Percentiles rank a stretch among this genome's conserved stretches.
Conservation (phyloP, 2,797 vertebrate species). For the Sylvia borin region DNA sequence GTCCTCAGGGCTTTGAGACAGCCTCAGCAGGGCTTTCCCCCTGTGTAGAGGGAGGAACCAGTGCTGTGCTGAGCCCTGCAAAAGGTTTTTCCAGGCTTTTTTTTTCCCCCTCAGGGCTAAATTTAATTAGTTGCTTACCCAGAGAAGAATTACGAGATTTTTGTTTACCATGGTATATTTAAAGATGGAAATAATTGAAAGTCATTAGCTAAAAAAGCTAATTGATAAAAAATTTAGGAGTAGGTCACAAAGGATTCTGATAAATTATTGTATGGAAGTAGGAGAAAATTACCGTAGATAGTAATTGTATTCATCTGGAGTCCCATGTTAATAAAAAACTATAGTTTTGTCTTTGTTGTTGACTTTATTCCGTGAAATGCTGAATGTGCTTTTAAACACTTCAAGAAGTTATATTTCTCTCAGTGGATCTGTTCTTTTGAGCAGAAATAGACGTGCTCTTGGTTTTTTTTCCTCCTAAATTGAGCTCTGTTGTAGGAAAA, state of each 20-base stretch:
- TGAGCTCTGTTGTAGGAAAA: neutral
- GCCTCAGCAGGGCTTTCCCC: neutral
- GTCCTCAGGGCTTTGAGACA: neutral
- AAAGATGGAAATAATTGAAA: slow-evolving; percentile 24
- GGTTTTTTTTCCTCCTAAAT: neutral
- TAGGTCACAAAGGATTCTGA: slow-evolving; percentile 16
- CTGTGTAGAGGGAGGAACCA: neutral
- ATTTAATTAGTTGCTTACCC: neutral
- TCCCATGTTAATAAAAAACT: neutral
- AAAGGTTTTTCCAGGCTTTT: neutral
- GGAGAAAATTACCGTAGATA: neutral
- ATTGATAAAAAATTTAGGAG: neutral
- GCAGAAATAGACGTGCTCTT: neutral
- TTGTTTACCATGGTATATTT: slow-evolving; percentile 1
- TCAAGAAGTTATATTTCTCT: neutral
- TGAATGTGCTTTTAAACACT: neutral
- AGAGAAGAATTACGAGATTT: neutral
- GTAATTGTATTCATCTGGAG: neutral
- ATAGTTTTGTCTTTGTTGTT: neutral
- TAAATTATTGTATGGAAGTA: neutral
- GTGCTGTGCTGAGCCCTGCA: neutral
- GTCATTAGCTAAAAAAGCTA: neutral
- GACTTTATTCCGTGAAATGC: neutral
- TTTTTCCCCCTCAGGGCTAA: neutral
- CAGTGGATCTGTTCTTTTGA: neutral